Evolutionary conservation across 2,797 vertebrate genomes (phyloP), one percentile per base, ranked within the genome.

Genomic region (Melanogrammus aeglefinus): DNA sequence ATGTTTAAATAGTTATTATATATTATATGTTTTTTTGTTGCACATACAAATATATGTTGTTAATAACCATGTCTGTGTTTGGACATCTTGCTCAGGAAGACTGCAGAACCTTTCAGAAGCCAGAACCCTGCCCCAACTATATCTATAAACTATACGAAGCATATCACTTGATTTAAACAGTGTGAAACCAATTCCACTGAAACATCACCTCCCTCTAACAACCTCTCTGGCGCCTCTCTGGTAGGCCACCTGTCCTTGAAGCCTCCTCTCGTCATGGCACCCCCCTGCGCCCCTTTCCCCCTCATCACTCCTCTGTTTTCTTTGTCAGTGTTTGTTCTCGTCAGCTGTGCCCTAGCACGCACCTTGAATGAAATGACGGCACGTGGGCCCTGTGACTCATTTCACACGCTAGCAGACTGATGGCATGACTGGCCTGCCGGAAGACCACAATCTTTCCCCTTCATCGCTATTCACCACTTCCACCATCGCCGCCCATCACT

Each of bases 351-450:
- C 77, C 81, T 85, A 86, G 69, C 81, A 82, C 81, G 79, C 83
- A 80, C 78, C 75, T 73, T 87, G 86, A 87, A 87, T 86, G 39
- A 78, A 69, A 84, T 89, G 89, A 90, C 78, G 85, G n/a, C 88
- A 81, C 82, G 79, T 80, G 85, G 78, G 73, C 80, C 78, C 24
- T 78, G 80, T 91, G 88, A 91, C 77, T 90, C 89, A 91, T 85
- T 77, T 9, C 80, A 86, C 77, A 74, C 83, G 31, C 73, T 76
- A 82, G 83, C 79, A 83, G 78, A 75, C 72, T 14, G 12, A 82
- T 85, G 83, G 12, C n/a, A 83, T 85, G 82, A 75, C 78, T 35
- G 80, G 81, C 74, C 51, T 47, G 71, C 73, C 79, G 78, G 84
- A 82, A 84, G 75, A 83, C 79, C 29, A n/a, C 57, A 63, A 9